phyloP scores from a whole-genome alignment of 2,888 invertebrate species.

The Salticus scenicus region DNA sequence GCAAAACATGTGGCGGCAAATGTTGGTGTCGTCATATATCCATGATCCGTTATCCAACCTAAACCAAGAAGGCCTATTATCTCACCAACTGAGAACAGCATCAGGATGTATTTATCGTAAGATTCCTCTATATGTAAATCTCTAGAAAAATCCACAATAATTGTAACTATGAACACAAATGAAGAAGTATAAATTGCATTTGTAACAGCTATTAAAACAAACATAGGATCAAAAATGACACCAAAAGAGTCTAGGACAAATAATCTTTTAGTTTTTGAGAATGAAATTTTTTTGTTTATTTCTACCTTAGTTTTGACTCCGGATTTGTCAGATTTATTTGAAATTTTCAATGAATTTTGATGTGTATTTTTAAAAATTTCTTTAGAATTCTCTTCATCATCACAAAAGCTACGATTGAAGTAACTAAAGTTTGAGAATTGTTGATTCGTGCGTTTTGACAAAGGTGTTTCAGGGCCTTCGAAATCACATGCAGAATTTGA shows the following conservation, averaged over 20 bases:
- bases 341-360: background rate
- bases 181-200: constrained; percentile 37
- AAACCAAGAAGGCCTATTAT: constrained; percentile 65
- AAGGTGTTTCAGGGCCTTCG: no score
- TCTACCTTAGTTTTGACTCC: background rate
- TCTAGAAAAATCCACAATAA: constrained; percentile 68
- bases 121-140: constrained; percentile 52
- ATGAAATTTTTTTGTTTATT: background rate
- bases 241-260: constrained; percentile 1
- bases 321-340: background rate
- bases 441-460: no score
- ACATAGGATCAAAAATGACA: constrained; percentile 47
- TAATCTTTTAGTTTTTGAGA: background rate
- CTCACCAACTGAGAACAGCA: constrained; percentile 66
- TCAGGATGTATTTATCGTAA: constrained; percentile 62
- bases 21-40: constrained; percentile 35
- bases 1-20: constrained; percentile 44
- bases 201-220: constrained; percentile 44
- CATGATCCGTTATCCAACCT: constrained; percentile 67
- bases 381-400: background rate
- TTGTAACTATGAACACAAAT: constrained; percentile 65
- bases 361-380: background rate
- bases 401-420: no score
- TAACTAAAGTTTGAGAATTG: background rate
- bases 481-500: background rate